These are phyloP conservation scores for Planiliza haematocheilus DNA, from an alignment of 2,113 vertebrate genomes.

Conservation along the genomic window DNA sequence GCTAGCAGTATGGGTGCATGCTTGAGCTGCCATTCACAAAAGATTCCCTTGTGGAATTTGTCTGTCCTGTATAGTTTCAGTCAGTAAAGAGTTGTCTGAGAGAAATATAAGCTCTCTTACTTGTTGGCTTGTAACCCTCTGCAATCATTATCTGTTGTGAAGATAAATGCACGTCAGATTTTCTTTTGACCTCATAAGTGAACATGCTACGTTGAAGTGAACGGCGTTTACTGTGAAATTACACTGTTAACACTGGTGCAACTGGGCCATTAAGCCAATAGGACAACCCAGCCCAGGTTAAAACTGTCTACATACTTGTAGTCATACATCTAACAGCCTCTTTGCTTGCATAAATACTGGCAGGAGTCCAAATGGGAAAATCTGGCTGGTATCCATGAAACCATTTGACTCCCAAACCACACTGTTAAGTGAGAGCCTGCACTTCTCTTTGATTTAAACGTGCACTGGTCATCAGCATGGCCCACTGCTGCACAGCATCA, in stretches of 20 bases:
- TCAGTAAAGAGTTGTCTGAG: no score
- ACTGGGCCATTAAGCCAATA: not conserved
- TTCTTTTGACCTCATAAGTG: no score
- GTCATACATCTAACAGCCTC: conserved; percentile 59
- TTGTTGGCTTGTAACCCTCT: no score
- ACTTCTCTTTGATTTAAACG: conserved; percentile 64
- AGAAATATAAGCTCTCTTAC: no score
- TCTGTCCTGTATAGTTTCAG: no score
- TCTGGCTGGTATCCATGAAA: conserved; percentile 73
- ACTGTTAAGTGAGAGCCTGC: conserved; percentile 70
- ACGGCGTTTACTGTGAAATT: not conserved
- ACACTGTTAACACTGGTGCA: not conserved
- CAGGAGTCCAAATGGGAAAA: conserved; percentile 60
- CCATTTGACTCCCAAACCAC: conserved; percentile 74
- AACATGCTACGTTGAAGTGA: not conserved
- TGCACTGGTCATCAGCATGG: conserved; percentile 40
- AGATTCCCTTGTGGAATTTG: no score
- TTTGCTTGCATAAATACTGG: conserved; percentile 73
- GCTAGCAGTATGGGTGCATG: no score
- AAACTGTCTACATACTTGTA: conserved; percentile 38
- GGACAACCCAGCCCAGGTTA: conserved; percentile 29
- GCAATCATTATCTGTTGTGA: no score
- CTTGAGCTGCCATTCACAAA: no score
- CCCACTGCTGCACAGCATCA: conserved; percentile 22
- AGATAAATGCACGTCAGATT: no score